Evolutionary conservation across 2,888 invertebrate genomes (phyloP).

Genomic region (Heteropelma amictum): DNA sequence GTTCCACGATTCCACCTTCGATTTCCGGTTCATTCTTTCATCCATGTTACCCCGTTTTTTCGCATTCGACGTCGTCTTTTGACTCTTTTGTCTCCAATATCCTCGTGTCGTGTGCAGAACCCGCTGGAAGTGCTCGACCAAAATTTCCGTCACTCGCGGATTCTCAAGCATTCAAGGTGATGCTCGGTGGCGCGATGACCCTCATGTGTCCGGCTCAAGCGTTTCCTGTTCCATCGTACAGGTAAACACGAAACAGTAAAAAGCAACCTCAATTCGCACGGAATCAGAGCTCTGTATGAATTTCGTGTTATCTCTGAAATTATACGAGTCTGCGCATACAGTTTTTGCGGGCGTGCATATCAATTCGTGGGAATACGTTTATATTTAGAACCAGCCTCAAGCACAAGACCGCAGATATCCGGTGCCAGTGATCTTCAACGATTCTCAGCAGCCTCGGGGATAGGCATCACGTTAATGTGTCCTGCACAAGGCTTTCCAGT

Average conservation of each 20-base stretch:
- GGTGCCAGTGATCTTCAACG: slow-evolving; percentile 73
- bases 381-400: slow-evolving; percentile 80
- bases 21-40: too few relatives aligned
- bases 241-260: slow-evolving; percentile 69
- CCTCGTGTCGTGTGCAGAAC: slow-evolving; percentile 75
- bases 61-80: neutral
- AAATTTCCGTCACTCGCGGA: slow-evolving; percentile 81
- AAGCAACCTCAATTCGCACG: neutral
- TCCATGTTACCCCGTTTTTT: neutral
- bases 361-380: slow-evolving; percentile 15
- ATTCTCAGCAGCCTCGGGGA: slow-evolving; percentile 71
- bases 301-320: slow-evolving; percentile 5
- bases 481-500: slow-evolving; percentile 79
- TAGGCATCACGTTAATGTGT: slow-evolving; percentile 77
- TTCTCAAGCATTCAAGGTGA: slow-evolving; percentile 75
- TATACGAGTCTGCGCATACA: slow-evolving; percentile 2
- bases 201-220: slow-evolving; percentile 80
- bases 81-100: slow-evolving; percentile 9
- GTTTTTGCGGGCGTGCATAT: slow-evolving; percentile 26
- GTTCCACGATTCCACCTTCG: neutral
- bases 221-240: slow-evolving; percentile 79
- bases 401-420: slow-evolving; percentile 80
- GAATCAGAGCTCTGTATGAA: slow-evolving; percentile 14
- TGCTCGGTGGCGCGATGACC: slow-evolving; percentile 76
- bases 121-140: slow-evolving; percentile 82